These are phyloP conservation scores for Aphelinus atriplicis DNA, from an alignment of 1,140 invertebrate species.

Conservation along the genomic window DNA sequence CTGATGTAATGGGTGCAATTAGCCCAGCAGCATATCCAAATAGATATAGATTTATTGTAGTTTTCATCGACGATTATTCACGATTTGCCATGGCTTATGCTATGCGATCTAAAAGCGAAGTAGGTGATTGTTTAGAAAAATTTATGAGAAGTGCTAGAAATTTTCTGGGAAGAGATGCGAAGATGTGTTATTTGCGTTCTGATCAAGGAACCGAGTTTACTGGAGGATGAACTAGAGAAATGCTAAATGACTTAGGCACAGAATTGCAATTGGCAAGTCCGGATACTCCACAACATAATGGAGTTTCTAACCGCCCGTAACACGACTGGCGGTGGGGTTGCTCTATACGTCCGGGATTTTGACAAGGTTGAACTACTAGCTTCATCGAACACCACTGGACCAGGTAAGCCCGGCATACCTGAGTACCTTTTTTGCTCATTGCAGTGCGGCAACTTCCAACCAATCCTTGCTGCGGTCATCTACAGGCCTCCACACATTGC, in stretches of 20 bases:
- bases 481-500: no score
- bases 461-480: no score
- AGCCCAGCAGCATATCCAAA: conserved; percentile 32
- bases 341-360: no score
- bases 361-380: no score
- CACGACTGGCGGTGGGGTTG: no score
- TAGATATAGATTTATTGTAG: neutral
- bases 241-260: conserved; percentile 29
- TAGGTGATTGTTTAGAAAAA: conserved; percentile 20
- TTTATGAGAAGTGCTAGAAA: conserved; percentile 37
- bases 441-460: no score
- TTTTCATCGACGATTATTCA: conserved; percentile 39
- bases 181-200: conserved; percentile 14
- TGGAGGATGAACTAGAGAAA: conserved; percentile 28
- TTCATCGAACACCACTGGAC: no score
- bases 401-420: no score
- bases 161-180: conserved; percentile 22
- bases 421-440: no score
- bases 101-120: conserved; percentile 13
- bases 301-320: conserved; percentile 17
- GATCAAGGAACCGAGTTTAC: conserved; percentile 41
- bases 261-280: conserved; percentile 36
- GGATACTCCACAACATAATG: conserved; percentile 52
- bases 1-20: conserved; percentile 33
- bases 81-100: conserved; percentile 40